Percentiles rank a stretch among this genome's conserved stretches.
Evolutionary conservation across 2,113 vertebrate genomes (phyloP).

Genomic region (Theropithecus gelada): DNA sequence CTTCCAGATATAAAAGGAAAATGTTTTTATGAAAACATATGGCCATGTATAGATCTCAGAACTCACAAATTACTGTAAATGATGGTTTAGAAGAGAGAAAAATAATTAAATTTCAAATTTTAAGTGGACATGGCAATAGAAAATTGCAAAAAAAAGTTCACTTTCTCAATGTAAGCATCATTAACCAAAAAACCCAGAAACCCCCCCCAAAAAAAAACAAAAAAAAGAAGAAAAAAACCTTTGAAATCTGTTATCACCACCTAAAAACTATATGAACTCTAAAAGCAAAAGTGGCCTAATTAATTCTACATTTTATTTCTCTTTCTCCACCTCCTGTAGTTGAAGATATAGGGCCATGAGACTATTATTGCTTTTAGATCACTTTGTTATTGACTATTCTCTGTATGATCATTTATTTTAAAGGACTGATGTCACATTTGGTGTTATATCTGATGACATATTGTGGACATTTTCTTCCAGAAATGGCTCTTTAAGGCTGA

Average conservation of each 20-base stretch:
- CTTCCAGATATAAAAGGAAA: background rate
- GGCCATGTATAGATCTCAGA: constrained; percentile 20
- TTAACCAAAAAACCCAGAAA: constrained; percentile 40
- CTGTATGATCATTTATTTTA: constrained; percentile 89
- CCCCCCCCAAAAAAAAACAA: background rate
- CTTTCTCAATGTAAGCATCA: constrained; percentile 37
- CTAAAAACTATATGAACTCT: constrained; percentile 56
- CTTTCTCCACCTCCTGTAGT: constrained; percentile 69
- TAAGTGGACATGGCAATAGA: constrained; percentile 21
- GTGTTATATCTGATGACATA: constrained; percentile 89
- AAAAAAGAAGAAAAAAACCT: background rate
- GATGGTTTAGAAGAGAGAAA: constrained; percentile 2
- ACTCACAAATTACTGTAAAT: background rate
- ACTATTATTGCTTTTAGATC: constrained; percentile 90
- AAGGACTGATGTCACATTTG: constrained; percentile 87
- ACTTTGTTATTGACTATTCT: constrained; percentile 91
- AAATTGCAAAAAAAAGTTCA: background rate
- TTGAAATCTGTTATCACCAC: constrained; percentile 37
- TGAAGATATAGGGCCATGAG: constrained; percentile 82
- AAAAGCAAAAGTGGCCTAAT: constrained; percentile 80
- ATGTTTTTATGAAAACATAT: background rate
- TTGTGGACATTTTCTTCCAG: constrained; percentile 86
- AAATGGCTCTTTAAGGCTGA: constrained; percentile 85
- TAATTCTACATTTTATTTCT: constrained; percentile 81
- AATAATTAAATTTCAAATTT: constrained; percentile 34